Conservation (phyloP, 53 echinoderm and acorn worm species). For the Mesocentrotus franciscanus region DNA sequence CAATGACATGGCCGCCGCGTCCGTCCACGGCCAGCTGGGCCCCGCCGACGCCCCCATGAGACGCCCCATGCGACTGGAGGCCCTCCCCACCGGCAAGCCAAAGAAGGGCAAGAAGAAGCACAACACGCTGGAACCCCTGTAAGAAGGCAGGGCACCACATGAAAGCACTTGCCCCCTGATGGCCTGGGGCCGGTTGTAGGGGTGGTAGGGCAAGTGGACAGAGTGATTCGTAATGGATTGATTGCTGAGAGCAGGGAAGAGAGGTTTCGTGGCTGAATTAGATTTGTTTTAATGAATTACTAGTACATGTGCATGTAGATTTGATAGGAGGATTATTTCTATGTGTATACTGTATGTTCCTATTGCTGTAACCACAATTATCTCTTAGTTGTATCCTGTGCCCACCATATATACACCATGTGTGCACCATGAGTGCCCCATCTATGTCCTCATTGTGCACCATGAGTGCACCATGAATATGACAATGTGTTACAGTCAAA, state of each 20-base stretch:
- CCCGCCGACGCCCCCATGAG: slow-evolving; percentile 79
- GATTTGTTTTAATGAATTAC: background rate
- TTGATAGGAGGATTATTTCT: background rate
- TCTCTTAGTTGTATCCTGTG: too few relatives aligned
- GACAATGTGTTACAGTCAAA: too few relatives aligned
- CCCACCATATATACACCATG: background rate
- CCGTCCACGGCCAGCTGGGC: slow-evolving; percentile 74
- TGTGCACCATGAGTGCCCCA: background rate
- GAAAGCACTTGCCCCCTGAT: background rate
- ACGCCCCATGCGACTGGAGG: slow-evolving; percentile 84
- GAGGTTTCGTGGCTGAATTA: background rate
- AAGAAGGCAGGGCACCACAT: background rate
- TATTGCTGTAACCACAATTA: background rate
- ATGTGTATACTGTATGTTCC: background rate
- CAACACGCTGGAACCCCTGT: slow-evolving; percentile 91
- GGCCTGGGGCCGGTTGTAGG: background rate
- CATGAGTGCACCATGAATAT: too few relatives aligned
- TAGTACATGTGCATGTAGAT: background rate
- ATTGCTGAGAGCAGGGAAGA: background rate
- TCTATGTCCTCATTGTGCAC: too few relatives aligned
- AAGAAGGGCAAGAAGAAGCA: slow-evolving; percentile 86
- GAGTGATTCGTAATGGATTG: background rate
- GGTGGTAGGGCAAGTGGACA: background rate
- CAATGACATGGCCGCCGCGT: slow-evolving; percentile 68
- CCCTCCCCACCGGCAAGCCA: slow-evolving; percentile 77